Evolutionary conservation across 2,888 invertebrate species (phyloP), one percentile per base, ranked within the genome.

Genomic region (Habroteleia sp.): DNA sequence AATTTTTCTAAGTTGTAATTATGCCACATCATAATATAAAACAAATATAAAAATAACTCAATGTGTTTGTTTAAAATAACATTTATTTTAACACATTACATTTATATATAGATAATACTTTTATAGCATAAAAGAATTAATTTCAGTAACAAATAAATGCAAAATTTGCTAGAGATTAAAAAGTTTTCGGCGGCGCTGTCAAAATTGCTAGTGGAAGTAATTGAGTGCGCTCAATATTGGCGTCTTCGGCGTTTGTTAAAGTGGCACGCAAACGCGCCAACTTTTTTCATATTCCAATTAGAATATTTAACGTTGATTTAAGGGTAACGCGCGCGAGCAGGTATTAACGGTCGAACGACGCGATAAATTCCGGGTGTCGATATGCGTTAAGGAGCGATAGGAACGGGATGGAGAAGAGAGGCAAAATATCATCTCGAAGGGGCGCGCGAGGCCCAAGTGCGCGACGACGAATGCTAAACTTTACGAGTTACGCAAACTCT

Each of bases 261-360:
- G 39, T 39, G 39, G 54, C 56, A 41, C 41, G 50, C 20, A 31
- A 52, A 60, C 71, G 83, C 78, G 84, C 85, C 84, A 88, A 88
- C 87, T 88, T 88, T 88, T 88, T 88, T 87, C 88, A 87, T 87
- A 87, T 87, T 86, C 87, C 87, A 88, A 88, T 88, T 88, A 88
- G 88, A 84, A 87, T 86, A 87, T 87, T 88, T 87, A 82, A 81
- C 87, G 85, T 86, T 88, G 88, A 88, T 88, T 88, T 88, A 88
- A 82, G 62, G 62, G 39, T 54, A 79, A 83, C 83, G 81, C 27
- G 78, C 81, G 81, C 80, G 80, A 81, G 85, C 84, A 83, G 84
- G 85, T 85, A 87, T 87, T 88, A 88, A 87, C 87, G 86, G 83
- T 84, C 84, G 83, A 84, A 84, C 83, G 81, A 80, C 78, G 74